Evolutionary conservation across 2,888 invertebrate species (phyloP), one percentile per base, ranked within the genome.

Genomic region (Phytoseiulus persimilis): DNA sequence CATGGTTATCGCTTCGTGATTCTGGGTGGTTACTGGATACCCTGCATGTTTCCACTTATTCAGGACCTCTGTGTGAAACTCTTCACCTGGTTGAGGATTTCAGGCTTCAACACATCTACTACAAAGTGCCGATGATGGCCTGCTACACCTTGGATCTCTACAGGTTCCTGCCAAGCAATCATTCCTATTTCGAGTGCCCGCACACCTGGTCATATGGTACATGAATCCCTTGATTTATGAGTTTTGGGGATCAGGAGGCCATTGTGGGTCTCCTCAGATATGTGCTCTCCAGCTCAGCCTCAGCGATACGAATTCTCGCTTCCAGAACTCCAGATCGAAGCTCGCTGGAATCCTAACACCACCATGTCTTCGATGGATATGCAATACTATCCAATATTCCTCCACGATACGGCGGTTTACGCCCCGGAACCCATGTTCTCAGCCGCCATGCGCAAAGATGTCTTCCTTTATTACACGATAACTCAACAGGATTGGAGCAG

Each of bases 71-170:
- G 9, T 39, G 9, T 39, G 39, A 39, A 39, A 9, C 3, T 39
- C 39, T 39, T 9, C 5, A 39, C 3, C 39, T 9, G 39, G 5
- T 39, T 65, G 9, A 3, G 9, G 28, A 23, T 65, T 65, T 32
- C 83, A 83, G 83, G 31, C 9, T 83, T 31, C 83, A 28, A 11
- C 31, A 14, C 28, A 83, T 83, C n/a, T 83, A 83, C 83, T 83
- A 83, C 83, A 31, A 33, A 31, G 83, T 83, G 18, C 83, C 83
- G 33, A 83, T 83, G 83, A 83, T 83, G 83, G 83, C 83, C 83
- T 83, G 83, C 18, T 83, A 83, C 83, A 83, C 83, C 3, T 31
- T 83, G n/a, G 83, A 83, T 33, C 33, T 83, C 18, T 1, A 14
- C 14, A 2, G 83, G 31, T 83, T 83, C 31, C 31, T 83, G 1